Evolutionary conservation across 2,797 vertebrate genomes (phyloP).

Genomic region (Oophaga sylvatica): DNA sequence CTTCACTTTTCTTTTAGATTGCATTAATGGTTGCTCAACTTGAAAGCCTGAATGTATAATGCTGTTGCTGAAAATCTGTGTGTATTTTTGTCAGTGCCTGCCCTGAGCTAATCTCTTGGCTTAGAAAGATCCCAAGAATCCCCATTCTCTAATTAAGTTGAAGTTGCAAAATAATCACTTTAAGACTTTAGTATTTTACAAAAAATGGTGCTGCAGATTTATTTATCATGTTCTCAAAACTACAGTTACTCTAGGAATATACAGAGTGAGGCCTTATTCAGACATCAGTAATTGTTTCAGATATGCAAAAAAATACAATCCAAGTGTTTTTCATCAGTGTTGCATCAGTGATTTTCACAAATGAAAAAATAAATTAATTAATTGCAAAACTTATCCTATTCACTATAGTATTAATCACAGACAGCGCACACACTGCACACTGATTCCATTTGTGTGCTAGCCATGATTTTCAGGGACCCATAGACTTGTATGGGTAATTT

Average conservation of each 20-base stretch:
- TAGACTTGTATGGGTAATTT: too few species aligned
- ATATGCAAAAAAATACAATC: too few species aligned
- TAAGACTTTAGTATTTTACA: background rate
- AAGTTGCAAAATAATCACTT: background rate
- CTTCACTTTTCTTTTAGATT: background rate
- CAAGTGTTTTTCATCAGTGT: too few species aligned
- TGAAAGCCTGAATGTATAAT: background rate
- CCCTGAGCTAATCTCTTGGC: slow-evolving; percentile 14
- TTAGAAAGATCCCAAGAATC: background rate
- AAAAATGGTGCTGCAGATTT: background rate
- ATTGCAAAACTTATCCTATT: too few species aligned
- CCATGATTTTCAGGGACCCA: too few species aligned
- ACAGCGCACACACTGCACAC: too few species aligned
- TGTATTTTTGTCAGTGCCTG: slow-evolving; percentile 6
- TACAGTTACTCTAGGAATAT: background rate
- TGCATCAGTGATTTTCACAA: too few species aligned
- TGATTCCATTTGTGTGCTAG: too few species aligned
- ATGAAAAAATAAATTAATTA: too few species aligned
- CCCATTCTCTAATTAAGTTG: background rate
- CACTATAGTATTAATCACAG: too few species aligned
- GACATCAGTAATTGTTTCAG: too few species aligned
- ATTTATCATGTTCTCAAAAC: background rate
- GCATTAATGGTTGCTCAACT: background rate
- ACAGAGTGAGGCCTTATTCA: background rate
- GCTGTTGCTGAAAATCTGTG: background rate